Conservation (phyloP, 2,113 vertebrate species). For the Mugil cephalus region DNA sequence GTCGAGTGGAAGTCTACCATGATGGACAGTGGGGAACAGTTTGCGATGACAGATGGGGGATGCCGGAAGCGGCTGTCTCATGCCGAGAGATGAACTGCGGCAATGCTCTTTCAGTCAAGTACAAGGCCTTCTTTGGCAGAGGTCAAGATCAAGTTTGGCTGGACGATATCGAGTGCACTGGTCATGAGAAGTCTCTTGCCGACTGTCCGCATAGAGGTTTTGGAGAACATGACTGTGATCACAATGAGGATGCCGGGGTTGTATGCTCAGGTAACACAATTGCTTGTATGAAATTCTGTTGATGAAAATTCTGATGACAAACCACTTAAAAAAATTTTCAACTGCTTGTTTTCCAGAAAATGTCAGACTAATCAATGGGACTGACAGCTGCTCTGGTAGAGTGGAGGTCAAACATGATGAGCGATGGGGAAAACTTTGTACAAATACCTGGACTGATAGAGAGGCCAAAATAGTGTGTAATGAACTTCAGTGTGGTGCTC, state of each 20-base stretch:
- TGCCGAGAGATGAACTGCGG: conserved; percentile 74
- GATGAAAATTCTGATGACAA: neutral
- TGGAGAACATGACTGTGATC: conserved; percentile 73
- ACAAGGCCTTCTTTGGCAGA: conserved; percentile 64
- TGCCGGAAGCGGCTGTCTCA: conserved; percentile 62
- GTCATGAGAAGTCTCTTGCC: conserved; percentile 64
- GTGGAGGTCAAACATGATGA: conserved; percentile 60
- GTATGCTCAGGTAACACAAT: conserved; percentile 69
- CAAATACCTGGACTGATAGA: conserved; percentile 43
- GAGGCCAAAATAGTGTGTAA: conserved; percentile 63
- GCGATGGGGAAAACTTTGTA: conserved; percentile 71
- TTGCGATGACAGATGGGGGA: conserved; percentile 78
- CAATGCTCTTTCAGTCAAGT: conserved; percentile 43
- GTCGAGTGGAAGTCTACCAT: conserved; percentile 72
- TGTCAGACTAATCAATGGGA: conserved; percentile 67
- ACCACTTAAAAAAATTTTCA: neutral
- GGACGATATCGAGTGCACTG: conserved; percentile 73
- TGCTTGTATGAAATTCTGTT: neutral
- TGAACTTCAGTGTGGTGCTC: conserved; percentile 70
- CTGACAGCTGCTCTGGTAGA: conserved; percentile 71
- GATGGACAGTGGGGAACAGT: conserved; percentile 71
- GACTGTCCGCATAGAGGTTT: conserved; percentile 70
- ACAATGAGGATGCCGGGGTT: conserved; percentile 73
- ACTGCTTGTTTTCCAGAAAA: conserved; percentile 43
- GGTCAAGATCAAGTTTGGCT: conserved; percentile 61